Base-by-base conservation (phyloP, 2,113 vertebrate species). In the Felis chaus region DNA sequence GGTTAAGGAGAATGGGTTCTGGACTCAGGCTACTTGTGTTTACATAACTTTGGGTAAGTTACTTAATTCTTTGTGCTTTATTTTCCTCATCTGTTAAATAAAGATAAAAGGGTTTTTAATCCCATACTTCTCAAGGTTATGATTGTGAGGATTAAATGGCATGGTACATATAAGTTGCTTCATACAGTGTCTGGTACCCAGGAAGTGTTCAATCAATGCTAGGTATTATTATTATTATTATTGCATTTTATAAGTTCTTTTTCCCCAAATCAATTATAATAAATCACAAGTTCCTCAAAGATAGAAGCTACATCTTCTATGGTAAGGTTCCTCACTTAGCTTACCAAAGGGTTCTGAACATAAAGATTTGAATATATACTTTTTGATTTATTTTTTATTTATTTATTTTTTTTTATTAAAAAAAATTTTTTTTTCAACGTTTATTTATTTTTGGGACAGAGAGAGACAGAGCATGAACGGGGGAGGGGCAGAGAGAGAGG, bases 71-170 rank as follows among this genome's bases (percentile, higher is more conserved):
- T 31, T 66, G 45, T 41, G 61, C 11, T 79, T 85, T 79, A 69
- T 16, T 69, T 74, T 65, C 15, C 23, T 88, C 19, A 53, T 74
- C n/a, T 82, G 41, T 74, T 50, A 94, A 89, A 63, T 88, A n/a
- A 94, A 73, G 41, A 80, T 39, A 85, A 80, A 87, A 95, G 33
- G 66, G n/a, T 50, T 95, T 95, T 71, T 55, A 86, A 21, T 81
- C 10, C 65, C 45, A 39, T 53, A 80, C 2, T 16, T 89, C 23
- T 66, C 63, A 78, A 93, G 41, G n/a, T 86, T 65, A 78, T 71
- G 41, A 55, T 6, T 71, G 5, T 82, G 61, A 93, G 41, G 66
- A 81, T 89, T 89, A 76, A 86, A 4, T 29, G 12, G n/a, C 31
- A 45, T 29, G 23, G 39, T 55, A 74, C 7, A 81, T 48, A 19